Base-by-base conservation (phyloP, 2,888 invertebrate species). In the Disparrhopalites patrizii region DNA sequence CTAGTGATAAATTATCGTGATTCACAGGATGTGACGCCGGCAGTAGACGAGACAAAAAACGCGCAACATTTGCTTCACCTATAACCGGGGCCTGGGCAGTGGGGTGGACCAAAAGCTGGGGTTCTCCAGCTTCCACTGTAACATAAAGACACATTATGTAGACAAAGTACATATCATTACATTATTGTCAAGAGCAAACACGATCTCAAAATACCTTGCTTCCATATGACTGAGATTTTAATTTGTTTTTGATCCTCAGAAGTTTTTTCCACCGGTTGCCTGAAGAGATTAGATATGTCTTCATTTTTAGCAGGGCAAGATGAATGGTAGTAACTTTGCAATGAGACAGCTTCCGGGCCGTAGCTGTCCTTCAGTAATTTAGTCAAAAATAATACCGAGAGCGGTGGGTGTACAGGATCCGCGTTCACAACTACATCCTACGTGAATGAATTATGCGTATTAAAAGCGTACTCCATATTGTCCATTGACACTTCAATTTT, bases 341-440 rank as follows among this genome's bases (percentile, higher is more conserved):
- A 18, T 3, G 38, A 31, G 1, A 66, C 66, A 2, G 30, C 47
- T 1, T 27, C 60, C 3, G 40, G 1, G 18, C 62, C 66, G 36
- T 66, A 68, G 20, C 23, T 40, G 33, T 70, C 52, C 5, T 36
- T 40, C 23, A 70, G 47, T 30, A 68, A 25, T 43, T 68, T 68
- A 7, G 36, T 23, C 18, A 70, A 56, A 10, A 70, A 62, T 7
- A 70, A 52, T 27, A 70, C 38, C 3, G 70, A 70, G 40, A 57
- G 63, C n/a, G 70, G 70, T 30, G 70, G 66, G 13, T 52, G 50
- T 27, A 33, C 28, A 10, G 67, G 66, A 54, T 68, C 68, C 0
- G 70, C 70, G 51, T 64, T 63, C 10, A 70, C 50, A 27, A 70
- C 70, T 1, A 62, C 51, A n/a, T 70, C 68, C 70, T 68, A 31